Base-by-base conservation (phyloP, 2,797 vertebrate species). In the Rhinoraja longicauda region DNA sequence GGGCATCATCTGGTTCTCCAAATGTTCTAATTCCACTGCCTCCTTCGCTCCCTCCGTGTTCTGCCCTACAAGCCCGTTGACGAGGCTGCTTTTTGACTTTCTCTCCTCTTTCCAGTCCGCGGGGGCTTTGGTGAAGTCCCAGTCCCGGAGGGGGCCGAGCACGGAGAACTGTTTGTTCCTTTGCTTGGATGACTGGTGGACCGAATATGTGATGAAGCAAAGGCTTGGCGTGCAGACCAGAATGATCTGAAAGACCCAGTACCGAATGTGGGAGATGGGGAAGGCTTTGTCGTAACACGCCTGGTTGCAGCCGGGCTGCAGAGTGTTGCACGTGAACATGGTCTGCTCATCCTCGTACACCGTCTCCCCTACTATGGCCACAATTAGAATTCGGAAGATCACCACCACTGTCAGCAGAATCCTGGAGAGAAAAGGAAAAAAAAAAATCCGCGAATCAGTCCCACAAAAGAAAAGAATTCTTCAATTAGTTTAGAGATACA, bases 261-360 rank as follows among this genome's bases (percentile, higher is more conserved):
- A 98, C 21, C 97, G 97, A 95, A 98, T 98, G 97, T 98, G 98
- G 0, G 98, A 98, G 94, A 98, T 98, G 94, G 98, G 98, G 94
- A 98, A 98, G 94, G 98, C 98, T 15, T 97, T 97, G 96, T 98
- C 98, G 1, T 98, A 98, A 94, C 98, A 98, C 19, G 98, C 98
- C 95, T 98, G 98, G 96, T 98, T 98, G 95, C 98, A 98, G 92
- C 98, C 98, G 0, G 98, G 98, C 95, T 98, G 98, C n/a, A 98
- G 96, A 0, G 98, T 98, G 96, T 98, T 98, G 90, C 98, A 98
- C 94, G 97, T 96, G 95, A 98, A 98, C 98, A 98, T 98, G 93
- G 97, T 96, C 95, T 98, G 98, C 95, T 98, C 98, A 0, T 98
- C 98, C 94, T 98, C 98, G 2, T 98, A 98, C 2, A 98, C 98